Base-by-base conservation (phyloP, 2,888 invertebrate species). In the Callimorpha dominula region DNA sequence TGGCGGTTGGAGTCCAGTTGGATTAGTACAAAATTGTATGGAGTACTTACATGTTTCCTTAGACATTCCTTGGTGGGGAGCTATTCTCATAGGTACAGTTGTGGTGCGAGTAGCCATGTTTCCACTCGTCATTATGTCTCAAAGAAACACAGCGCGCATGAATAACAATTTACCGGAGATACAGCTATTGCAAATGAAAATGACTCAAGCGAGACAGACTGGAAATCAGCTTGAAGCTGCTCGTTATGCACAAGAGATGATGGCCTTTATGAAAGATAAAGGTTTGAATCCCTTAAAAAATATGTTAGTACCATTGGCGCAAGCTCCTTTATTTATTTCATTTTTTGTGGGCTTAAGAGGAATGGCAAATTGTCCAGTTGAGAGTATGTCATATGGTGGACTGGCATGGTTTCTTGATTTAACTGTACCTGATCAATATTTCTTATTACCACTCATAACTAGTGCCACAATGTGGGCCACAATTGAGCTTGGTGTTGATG, bases 61-160 rank as follows among this genome's bases (percentile, higher is more conserved):
- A 15, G 98, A 97, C 82, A 80, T 99, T 15, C 99, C 99, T 0
- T 99, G 99, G 99, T 99, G 99, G 99, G 97, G 96, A 57, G 96
- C 98, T 15, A 99, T 99, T 83, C 96, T 97, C 4, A 93, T 97
- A 71, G 98, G 98, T n/a, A 99, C 99, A 0, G 75, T 98, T 1
- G 91, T 97, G 50, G 97, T 99, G 0, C 96, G 99, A 85, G 87
- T 97, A 0, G 82, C 96, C 0, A 96, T 99, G 90, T 98, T 99
- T 85, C 99, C 99, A 0, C 91, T 99, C 71, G 98, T 99, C 0
- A 96, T 99, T 70, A 91, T 97, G 85, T 95, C 98, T 0, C 99
- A 99, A 93, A 96, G 97, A 82, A 98, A 98, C 91, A 96, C 97
- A 0, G 98, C 98, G 0, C 96, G 96, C 81, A 97, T 99, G 97